Percentiles rank a stretch among this genome's conserved stretches.
Evolutionary conservation across 2,797 vertebrate species (phyloP).

Genomic region (Semotilus atromaculatus): DNA sequence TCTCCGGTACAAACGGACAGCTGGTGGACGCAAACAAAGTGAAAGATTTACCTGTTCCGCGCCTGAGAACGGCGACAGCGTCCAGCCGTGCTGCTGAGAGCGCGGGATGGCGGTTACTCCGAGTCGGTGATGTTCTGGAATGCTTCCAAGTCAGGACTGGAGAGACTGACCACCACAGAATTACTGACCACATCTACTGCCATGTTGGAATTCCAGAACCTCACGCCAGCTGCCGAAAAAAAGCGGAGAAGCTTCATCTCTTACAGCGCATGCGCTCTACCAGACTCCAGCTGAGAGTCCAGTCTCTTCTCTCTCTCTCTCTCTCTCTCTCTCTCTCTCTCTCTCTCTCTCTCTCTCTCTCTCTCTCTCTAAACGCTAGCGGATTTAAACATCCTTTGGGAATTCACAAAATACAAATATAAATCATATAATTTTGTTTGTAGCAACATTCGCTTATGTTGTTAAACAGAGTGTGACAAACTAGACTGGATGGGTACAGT

Average conservation of each 20-base stretch:
- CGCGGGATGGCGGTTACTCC: constrained; percentile 82
- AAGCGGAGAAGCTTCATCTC: constrained; percentile 80
- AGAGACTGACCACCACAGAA: constrained; percentile 84
- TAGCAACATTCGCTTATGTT: not conserved
- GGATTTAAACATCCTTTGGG: constrained; percentile 8
- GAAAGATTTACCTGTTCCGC: constrained; percentile 86
- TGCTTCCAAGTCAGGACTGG: constrained; percentile 91
- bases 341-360: constrained; percentile 3
- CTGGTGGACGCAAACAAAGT: constrained; percentile 53
- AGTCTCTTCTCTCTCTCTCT: not conserved
- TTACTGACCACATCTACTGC: constrained; percentile 82
- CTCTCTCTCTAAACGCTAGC: not conserved
- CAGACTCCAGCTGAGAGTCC: constrained; percentile 26
- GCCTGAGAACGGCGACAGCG: constrained; percentile 73
- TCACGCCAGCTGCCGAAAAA: constrained; percentile 93
- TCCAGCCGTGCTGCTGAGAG: constrained; percentile 65
- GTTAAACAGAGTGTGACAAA: not conserved
- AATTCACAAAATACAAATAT: constrained; percentile 14
- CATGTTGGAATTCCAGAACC: constrained; percentile 99
- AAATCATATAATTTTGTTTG: not conserved
- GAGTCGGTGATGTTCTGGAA: constrained; percentile 78
- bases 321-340: constrained; percentile 10
- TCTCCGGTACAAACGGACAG: constrained; percentile 44
- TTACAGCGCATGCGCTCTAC: constrained; percentile 88
- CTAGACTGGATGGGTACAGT: not conserved